Conservation (phyloP, 1,140 invertebrate species). For the Zaprionus vittiger region DNA sequence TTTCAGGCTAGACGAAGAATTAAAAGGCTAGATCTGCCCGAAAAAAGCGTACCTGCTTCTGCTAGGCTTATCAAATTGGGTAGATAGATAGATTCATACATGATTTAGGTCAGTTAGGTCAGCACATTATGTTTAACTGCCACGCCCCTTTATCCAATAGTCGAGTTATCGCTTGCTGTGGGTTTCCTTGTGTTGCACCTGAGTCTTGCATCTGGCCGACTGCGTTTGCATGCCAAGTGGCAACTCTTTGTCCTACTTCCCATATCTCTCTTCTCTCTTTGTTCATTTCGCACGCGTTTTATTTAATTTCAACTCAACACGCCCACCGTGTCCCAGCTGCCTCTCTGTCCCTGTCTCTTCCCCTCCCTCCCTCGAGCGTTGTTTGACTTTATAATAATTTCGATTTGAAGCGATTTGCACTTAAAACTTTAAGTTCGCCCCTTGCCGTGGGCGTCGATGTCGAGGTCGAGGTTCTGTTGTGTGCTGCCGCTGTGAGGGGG, state of each 20-base stretch:
- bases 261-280: neutral
- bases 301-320: conserved; percentile 12
- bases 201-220: conserved; percentile 14
- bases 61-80: neutral
- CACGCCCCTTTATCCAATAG: neutral
- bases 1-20: too few relatives aligned
- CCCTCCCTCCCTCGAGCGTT: neutral
- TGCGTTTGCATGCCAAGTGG: conserved; percentile 28
- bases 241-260: neutral
- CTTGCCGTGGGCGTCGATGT: neutral
- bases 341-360: too few relatives aligned
- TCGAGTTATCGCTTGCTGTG: neutral
- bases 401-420: conserved; percentile 39
- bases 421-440: conserved; percentile 42
- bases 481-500: neutral
- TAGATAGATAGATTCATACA: neutral
- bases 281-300: conserved; percentile 5
- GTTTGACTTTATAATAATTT: conserved; percentile 56
- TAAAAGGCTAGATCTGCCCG: too few relatives aligned
- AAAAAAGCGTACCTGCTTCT: too few relatives aligned
- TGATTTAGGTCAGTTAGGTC: too few relatives aligned
- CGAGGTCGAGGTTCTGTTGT: neutral
- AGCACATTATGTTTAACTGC: neutral
- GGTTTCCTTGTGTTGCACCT: neutral
- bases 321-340: neutral